phyloP scores from a whole-genome alignment of 2,888 invertebrate species.

The Monochamus alternatus region DNA sequence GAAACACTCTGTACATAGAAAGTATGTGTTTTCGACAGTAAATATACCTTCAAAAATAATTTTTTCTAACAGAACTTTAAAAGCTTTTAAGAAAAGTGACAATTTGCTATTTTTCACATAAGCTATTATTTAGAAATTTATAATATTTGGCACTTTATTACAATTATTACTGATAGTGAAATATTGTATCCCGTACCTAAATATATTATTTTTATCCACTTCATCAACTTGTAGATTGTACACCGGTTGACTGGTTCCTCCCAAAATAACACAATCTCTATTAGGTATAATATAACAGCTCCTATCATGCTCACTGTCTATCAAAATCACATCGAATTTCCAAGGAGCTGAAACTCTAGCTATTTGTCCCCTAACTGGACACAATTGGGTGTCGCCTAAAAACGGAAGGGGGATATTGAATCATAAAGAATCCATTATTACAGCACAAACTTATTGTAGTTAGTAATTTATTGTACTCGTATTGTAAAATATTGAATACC shows the following conservation, averaged over 20 bases:
- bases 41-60: too few relatives aligned
- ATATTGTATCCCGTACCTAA: conserved; percentile 55
- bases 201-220: conserved; percentile 76
- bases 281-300: conserved; percentile 85
- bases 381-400: conserved; percentile 68
- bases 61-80: too few relatives aligned
- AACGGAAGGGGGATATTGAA: not conserved
- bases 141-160: too few relatives aligned
- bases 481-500: too few relatives aligned
- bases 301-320: conserved; percentile 72
- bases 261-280: conserved; percentile 78
- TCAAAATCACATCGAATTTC: conserved; percentile 75
- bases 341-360: conserved; percentile 78
- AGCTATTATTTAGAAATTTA: too few relatives aligned
- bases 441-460: too few relatives aligned
- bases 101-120: too few relatives aligned
- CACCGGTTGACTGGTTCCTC: conserved; percentile 84
- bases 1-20: too few relatives aligned
- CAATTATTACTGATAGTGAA: too few relatives aligned
- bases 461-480: too few relatives aligned
- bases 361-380: conserved; percentile 85
- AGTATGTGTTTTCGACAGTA: too few relatives aligned
- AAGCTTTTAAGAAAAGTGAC: too few relatives aligned
- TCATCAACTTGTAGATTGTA: conserved; percentile 73
- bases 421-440: conserved; percentile 5